phyloP scores from a whole-genome alignment of 1,140 invertebrate genomes.

The Drosophila persimilis region DNA sequence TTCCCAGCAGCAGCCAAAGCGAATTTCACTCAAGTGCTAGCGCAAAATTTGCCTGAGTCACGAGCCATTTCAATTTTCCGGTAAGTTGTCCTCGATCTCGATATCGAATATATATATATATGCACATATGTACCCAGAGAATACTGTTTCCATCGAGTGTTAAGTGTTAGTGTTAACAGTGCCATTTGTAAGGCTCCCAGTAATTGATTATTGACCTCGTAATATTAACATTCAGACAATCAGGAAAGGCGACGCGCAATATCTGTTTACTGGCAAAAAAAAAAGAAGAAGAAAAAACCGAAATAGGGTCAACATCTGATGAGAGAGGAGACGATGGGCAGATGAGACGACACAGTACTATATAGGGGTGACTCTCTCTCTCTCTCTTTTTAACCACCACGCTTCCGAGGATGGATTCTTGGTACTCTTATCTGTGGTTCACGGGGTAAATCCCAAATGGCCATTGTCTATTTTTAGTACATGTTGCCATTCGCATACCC shows the following conservation, averaged over 20 bases:
- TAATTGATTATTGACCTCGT: slow-evolving; percentile 39
- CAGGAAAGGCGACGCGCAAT: slow-evolving; percentile 35
- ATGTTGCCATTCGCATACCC: neutral
- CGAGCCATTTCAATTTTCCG: slow-evolving; percentile 65
- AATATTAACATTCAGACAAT: slow-evolving; percentile 32
- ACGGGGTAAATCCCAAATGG: slow-evolving; percentile 14
- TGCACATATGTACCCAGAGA: neutral
- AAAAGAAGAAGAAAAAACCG: no score
- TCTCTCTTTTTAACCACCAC: no score
- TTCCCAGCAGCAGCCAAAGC: neutral
- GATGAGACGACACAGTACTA: slow-evolving; percentile 9
- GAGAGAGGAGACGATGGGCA: slow-evolving; percentile 8
- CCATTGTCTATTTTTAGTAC: slow-evolving; percentile 17
- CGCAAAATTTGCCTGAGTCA: slow-evolving; percentile 59
- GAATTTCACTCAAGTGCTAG: slow-evolving; percentile 40
- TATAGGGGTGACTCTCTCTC: slow-evolving; percentile 24
- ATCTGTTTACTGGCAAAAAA: slow-evolving; percentile 43
- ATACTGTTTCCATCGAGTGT: slow-evolving; percentile 25
- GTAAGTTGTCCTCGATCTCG: slow-evolving; percentile 55
- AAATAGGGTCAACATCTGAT: slow-evolving; percentile 38
- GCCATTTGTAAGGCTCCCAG: slow-evolving; percentile 2
- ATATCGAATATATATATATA: slow-evolving; percentile 3
- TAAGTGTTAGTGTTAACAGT: slow-evolving; percentile 29
- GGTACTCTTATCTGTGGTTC: slow-evolving; percentile 33
- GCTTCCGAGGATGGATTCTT: neutral